Evolutionary conservation across 2,888 invertebrate species (phyloP), one percentile per base, ranked within the genome.

Genomic region (Bugula neritina): DNA sequence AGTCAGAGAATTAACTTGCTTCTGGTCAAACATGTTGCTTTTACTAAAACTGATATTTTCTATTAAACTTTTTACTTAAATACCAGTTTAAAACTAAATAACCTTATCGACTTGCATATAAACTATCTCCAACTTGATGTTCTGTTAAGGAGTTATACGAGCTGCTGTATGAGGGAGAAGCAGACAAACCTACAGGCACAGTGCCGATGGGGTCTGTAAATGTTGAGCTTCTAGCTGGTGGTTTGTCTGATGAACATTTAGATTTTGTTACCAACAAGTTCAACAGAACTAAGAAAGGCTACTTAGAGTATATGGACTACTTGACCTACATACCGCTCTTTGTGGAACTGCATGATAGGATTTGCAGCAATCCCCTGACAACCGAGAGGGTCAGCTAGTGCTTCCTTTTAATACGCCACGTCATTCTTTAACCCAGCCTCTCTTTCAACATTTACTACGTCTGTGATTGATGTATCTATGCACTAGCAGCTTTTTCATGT

Each of bases 321-420:
- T 80, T 84, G 25, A 83, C 80, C 0, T 84, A 84, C 73, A 77
- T 83, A 23, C 84, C 84, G 1, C 78, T 84, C 31, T 84, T 84
- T 75, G 77, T 84, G 29, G 82, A 83, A 72, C 80, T 84, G 35
- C 84, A 84, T 73, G 75, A 78, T 35, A 74, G 82, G 23, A 84
- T 84, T 35, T 76, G 83, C 27, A 75, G 76, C 3, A 79, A 83
- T 71, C 84, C 84, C 0, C 78, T 83, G 1, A 70, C 58, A 43
- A 54, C 35, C 29, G 74, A 75, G 21, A 35, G 72, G 69, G 58
- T 31, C 34, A 31, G 73, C 52, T 72, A 72, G 57, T 5, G 23
- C n/a, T n/a, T n/a, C n/a, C n/a, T n/a, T n/a, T n/a, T n/a, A n/a
- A n/a, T n/a, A n/a, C n/a, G n/a, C n/a, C n/a, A n/a, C n/a, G n/a